Percentiles rank a stretch among this genome's conserved stretches.
phyloP scores from a whole-genome alignment of 2,113 vertebrate species.

The Mirza zaza region DNA sequence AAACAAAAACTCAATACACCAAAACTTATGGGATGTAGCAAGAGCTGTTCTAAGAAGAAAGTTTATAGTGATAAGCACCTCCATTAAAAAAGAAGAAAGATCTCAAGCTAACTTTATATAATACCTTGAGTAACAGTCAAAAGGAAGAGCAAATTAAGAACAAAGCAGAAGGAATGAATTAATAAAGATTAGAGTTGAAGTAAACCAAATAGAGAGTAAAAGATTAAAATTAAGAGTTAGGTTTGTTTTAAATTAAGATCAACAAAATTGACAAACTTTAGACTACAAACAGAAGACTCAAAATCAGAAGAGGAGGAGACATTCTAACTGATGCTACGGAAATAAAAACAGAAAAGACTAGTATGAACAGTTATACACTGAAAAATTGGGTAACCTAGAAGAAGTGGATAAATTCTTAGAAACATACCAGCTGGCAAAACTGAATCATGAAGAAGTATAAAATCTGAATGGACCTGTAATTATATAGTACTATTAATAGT shows the following conservation, averaged over 20 bases:
- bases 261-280: background rate
- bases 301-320: background rate
- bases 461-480: background rate
- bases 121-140: background rate
- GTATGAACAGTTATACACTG: no score
- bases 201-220: no score
- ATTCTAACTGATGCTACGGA: background rate
- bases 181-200: no score
- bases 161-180: no score
- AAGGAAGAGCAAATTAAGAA: no score
- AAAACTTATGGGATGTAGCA: background rate
- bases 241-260: no score
- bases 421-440: background rate
- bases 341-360: no score
- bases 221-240: no score
- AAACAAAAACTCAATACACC: background rate
- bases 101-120: background rate
- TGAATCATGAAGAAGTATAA: background rate
- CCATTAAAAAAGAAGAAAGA: background rate
- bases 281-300: background rate
- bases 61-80: no score
- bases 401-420: background rate
- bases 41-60: background rate
- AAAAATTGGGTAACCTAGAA: background rate
- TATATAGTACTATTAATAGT: no score